A percentile compares a stretch with the other conserved stretches of the same genome.
phyloP scores from a whole-genome alignment of 2,888 invertebrate genomes.

The Erebia aethiops region DNA sequence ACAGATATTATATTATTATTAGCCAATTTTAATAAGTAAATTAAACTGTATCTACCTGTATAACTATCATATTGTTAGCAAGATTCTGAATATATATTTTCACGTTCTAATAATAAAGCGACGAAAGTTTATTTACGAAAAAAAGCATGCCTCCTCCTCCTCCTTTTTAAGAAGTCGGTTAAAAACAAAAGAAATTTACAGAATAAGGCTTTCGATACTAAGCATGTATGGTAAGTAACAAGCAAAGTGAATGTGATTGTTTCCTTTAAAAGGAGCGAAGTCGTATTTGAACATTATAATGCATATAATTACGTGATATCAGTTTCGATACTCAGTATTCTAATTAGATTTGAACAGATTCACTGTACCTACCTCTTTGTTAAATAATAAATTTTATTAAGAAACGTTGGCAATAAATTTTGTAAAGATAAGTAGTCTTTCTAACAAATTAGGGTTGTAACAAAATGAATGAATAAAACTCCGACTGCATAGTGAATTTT shows the following conservation, averaged over 20 bases:
- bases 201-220: slow-evolving; percentile 32
- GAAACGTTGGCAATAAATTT: background rate
- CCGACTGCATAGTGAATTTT: too few relatives aligned
- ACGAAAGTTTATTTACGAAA: background rate
- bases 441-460: background rate
- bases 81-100: too few relatives aligned
- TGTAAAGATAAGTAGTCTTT: background rate
- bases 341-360: slow-evolving; percentile 37
- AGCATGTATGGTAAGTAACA: slow-evolving; percentile 39
- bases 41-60: too few relatives aligned
- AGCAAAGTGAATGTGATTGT: slow-evolving; percentile 49
- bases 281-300: slow-evolving; percentile 49
- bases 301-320: slow-evolving; percentile 35
- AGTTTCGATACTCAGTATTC: slow-evolving; percentile 39
- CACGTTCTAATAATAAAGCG: too few relatives aligned
- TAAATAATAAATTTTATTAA: slow-evolving; percentile 1
- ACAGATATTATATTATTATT: too few relatives aligned
- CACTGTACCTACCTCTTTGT: background rate
- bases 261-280: slow-evolving; percentile 50
- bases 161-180: too few relatives aligned
- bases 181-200: slow-evolving; percentile 19
- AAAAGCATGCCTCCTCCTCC: too few relatives aligned
- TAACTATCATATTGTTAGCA: too few relatives aligned
- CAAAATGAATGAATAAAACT: too few relatives aligned
- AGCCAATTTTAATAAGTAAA: too few relatives aligned